Conservation (phyloP, 1,140 invertebrate genomes). For the Bombus huntii region DNA sequence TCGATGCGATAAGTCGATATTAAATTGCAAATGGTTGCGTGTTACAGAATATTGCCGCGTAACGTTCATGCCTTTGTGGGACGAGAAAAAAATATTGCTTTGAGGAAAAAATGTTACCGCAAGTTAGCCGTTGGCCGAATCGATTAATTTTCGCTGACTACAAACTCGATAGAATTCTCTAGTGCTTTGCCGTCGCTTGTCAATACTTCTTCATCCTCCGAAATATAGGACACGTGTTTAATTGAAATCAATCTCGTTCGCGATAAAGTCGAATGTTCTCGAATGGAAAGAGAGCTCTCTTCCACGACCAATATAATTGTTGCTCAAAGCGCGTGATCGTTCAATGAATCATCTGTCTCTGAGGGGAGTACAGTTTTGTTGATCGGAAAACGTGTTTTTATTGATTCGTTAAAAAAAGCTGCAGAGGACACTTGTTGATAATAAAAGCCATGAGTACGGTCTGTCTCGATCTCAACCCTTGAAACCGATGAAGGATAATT, state of each 20-base stretch:
- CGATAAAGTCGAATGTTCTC: constrained; percentile 5
- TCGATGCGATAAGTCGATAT: neutral
- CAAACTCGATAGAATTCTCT: constrained; percentile 5
- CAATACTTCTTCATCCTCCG: neutral
- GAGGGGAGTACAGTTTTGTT: neutral
- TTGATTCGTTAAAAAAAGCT: neutral
- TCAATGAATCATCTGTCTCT: neutral
- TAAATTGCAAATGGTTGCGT: constrained; percentile 18
- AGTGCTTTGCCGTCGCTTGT: neutral
- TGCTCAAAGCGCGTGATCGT: neutral
- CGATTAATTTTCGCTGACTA: constrained; percentile 34
- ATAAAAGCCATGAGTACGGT: neutral
- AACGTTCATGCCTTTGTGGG: neutral
- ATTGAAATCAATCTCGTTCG: constrained; percentile 38
- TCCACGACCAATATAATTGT: neutral
- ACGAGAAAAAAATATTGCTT: neutral
- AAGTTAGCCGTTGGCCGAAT: neutral
- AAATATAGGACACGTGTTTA: constrained; percentile 38
- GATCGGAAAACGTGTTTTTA: neutral
- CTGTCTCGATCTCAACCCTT: too few relatives aligned
- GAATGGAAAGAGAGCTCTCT: neutral
- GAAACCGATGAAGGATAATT: neutral
- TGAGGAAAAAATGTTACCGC: neutral
- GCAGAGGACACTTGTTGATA: neutral
- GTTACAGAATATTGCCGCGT: constrained; percentile 12